Conservation (phyloP, 2,888 invertebrate genomes). For the Caenorhabditis angaria region DNA sequence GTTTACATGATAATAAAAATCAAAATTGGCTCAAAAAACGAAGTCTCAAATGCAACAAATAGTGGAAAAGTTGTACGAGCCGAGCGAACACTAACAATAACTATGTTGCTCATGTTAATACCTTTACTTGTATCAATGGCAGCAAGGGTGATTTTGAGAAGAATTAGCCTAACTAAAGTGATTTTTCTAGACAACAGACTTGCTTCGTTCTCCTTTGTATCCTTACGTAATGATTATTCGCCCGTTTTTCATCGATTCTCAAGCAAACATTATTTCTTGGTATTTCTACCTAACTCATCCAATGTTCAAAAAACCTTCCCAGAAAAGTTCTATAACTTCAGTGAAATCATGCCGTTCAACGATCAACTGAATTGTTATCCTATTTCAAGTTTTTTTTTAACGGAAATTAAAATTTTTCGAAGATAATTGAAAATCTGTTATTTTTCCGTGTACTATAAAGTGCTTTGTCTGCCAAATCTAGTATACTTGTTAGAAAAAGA, state of each 20-base stretch:
- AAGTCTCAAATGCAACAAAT: constrained; percentile 9
- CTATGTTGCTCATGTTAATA: constrained; percentile 24
- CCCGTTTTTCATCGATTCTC: constrained; percentile 18
- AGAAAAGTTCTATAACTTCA: too few species aligned
- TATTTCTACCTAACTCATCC: constrained; percentile 25
- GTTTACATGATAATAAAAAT: constrained; percentile 12
- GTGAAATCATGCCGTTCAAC: too few species aligned
- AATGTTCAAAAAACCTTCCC: constrained; percentile 17
- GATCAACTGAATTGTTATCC: too few species aligned
- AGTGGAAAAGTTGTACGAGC: constrained; percentile 7
- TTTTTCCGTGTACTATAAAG: too few species aligned
- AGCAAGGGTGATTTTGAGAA: constrained; percentile 13
- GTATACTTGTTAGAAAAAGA: too few species aligned
- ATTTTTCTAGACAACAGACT: constrained; percentile 15
- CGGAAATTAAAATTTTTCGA: too few species aligned
- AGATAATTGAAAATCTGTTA: too few species aligned
- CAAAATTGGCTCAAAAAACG: too few species aligned
- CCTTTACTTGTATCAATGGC: constrained; percentile 15
- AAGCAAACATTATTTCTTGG: constrained; percentile 16
- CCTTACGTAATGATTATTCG: constrained; percentile 14
- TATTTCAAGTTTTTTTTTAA: too few species aligned
- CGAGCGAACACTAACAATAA: constrained; percentile 22
- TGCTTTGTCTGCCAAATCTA: too few species aligned
- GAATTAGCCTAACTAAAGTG: too few species aligned
- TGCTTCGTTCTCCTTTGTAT: constrained; percentile 11